Percentiles rank a stretch among this genome's conserved stretches.
Conservation (phyloP, 2,113 vertebrate genomes). For the Notarius lentiginosus region DNA sequence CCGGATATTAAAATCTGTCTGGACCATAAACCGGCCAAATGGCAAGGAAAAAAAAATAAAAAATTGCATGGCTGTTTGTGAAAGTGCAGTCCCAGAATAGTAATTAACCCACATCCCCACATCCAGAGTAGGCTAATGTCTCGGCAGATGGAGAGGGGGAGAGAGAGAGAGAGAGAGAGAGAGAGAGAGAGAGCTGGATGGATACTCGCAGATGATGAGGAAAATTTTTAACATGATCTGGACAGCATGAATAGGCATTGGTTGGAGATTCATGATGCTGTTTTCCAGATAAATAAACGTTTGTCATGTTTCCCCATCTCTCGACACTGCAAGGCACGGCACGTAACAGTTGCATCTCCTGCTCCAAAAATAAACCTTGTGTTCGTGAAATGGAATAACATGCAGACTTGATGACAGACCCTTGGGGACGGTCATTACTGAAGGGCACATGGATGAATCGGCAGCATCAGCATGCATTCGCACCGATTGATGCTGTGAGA, state of each 20-base stretch:
- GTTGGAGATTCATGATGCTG: neutral
- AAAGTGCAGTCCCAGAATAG: conserved; percentile 55
- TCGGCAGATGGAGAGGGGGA: conserved; percentile 60
- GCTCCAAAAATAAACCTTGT: neutral
- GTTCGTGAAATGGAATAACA: neutral
- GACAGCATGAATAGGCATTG: neutral
- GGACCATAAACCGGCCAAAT: conserved; percentile 45
- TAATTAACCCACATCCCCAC: conserved; percentile 60
- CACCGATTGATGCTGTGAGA: neutral
- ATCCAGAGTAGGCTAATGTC: conserved; percentile 57
- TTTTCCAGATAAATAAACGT: neutral
- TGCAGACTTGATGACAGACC: neutral
- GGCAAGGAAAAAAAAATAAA: conserved; percentile 25
- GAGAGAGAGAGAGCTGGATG: conserved; percentile 32
- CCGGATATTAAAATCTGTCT: conserved; percentile 55
- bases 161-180: conserved; percentile 13
- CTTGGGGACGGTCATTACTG: neutral
- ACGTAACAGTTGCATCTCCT: neutral
- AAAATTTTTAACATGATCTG: conserved; percentile 28
- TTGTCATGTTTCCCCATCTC: neutral
- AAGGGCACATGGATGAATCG: neutral
- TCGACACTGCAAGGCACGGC: neutral
- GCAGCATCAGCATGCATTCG: neutral
- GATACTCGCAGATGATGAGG: conserved; percentile 49
- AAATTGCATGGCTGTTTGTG: conserved; percentile 37